Evolutionary conservation across 2,113 vertebrate genomes (phyloP).

Genomic region (Martes martes): DNA sequence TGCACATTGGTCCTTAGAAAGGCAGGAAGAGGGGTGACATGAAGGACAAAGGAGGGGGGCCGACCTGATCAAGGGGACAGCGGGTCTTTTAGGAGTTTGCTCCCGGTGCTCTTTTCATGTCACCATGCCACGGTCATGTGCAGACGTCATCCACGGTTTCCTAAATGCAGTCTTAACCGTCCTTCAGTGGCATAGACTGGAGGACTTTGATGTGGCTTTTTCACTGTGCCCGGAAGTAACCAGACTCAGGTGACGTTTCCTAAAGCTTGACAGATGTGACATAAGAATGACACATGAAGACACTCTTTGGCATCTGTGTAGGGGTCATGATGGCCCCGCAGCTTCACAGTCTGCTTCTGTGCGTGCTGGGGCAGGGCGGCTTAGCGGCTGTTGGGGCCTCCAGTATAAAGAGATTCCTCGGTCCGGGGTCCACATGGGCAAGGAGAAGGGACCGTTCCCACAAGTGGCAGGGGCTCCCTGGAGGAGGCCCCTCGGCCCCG

Average conservation of each 20-base stretch:
- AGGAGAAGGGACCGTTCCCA: background rate
- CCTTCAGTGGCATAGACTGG: background rate
- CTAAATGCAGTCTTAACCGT: background rate
- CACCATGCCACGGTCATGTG: background rate
- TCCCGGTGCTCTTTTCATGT: background rate
- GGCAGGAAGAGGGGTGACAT: background rate
- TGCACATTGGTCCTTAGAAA: background rate
- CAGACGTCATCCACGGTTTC: background rate
- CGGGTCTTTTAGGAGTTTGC: background rate
- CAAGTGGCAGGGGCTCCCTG: background rate
- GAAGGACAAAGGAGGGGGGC: background rate
- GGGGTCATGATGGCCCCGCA: fast-evolving
- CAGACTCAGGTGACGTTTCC: too few species aligned
- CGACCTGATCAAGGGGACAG: background rate
- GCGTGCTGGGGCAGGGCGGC: too few species aligned
- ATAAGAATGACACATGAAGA: background rate
- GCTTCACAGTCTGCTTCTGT: background rate
- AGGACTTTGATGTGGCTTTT: background rate
- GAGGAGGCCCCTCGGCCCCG: background rate
- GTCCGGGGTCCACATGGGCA: background rate
- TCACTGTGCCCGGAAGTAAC: background rate
- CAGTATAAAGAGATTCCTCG: background rate
- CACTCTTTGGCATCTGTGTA: background rate
- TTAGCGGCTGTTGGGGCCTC: background rate
- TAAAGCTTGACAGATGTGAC: background rate